phyloP scores from a whole-genome alignment of 2,888 invertebrate species.

The Dastarcus helophoroides region DNA sequence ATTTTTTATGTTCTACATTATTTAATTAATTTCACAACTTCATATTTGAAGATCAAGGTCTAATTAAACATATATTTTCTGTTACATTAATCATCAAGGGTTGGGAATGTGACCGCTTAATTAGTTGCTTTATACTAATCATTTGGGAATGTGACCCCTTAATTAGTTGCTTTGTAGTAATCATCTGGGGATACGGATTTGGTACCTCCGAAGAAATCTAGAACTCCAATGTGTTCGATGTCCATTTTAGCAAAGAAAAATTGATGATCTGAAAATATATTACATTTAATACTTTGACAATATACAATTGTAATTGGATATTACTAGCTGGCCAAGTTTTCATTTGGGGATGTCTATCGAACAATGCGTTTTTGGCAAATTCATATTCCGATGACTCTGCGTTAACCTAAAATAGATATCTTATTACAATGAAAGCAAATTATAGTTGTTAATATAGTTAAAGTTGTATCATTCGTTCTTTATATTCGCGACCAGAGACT shows the following conservation, averaged over 20 bases:
- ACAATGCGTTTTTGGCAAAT: conserved; percentile 41
- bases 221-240: conserved; percentile 59
- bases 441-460: too few relatives aligned
- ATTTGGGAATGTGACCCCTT: too few relatives aligned
- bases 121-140: too few relatives aligned
- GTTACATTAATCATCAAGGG: too few relatives aligned
- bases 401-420: conserved; percentile 20
- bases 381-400: conserved; percentile 20
- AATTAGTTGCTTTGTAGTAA: conserved; percentile 35
- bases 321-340: conserved; percentile 53
- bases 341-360: conserved; percentile 60
- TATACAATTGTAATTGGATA: conserved; percentile 32
- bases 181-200: conserved; percentile 51
- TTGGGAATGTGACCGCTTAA: too few relatives aligned
- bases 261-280: conserved; percentile 49
- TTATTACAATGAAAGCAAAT: too few relatives aligned
- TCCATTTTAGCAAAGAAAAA: conserved; percentile 71
- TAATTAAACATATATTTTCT: too few relatives aligned
- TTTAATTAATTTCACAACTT: too few relatives aligned
- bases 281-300: background rate
- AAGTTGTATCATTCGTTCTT: too few relatives aligned
- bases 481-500: too few relatives aligned
- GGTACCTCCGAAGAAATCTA: conserved; percentile 76
- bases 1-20: too few relatives aligned
- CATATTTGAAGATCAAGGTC: too few relatives aligned